Conservation (phyloP, 2,113 vertebrate species). For the Eudorcas thomsonii region DNA sequence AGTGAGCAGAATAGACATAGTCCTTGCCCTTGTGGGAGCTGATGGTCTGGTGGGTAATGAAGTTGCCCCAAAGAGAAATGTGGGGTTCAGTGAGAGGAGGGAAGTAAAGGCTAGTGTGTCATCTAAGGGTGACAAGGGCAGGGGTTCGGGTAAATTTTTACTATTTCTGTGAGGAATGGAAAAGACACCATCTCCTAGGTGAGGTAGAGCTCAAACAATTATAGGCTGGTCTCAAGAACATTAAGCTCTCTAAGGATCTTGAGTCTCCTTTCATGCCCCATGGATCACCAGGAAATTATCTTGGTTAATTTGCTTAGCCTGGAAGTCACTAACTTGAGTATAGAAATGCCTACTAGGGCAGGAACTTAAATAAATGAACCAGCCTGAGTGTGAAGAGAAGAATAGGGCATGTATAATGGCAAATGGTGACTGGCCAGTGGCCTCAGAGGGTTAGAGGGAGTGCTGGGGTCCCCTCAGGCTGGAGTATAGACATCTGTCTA, state of each 20-base stretch:
- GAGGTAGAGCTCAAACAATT: background rate
- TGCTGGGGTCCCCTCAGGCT: rapidly evolving
- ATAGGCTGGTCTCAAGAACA: background rate
- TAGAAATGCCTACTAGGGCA: background rate
- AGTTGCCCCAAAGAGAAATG: background rate
- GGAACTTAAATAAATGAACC: background rate
- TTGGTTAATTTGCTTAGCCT: background rate
- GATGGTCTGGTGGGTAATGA: background rate
- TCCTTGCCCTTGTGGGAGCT: background rate
- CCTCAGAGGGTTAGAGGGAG: background rate
- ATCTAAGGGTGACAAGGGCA: background rate
- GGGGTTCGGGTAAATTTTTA: background rate
- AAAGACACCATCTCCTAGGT: background rate
- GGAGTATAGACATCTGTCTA: background rate
- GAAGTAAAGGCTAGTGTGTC: background rate
- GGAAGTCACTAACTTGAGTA: background rate
- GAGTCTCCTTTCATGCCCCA: background rate
- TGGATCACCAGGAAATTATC: background rate
- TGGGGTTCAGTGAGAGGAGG: background rate
- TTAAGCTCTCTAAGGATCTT: background rate
- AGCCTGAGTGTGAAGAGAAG: background rate
- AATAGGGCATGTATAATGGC: background rate
- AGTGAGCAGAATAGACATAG: background rate
- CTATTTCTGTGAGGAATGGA: background rate
- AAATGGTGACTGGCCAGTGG: background rate